Evolutionary conservation across 2,113 vertebrate species (phyloP), one percentile per base, ranked within the genome.

Genomic region (Asarcornis scutulata): DNA sequence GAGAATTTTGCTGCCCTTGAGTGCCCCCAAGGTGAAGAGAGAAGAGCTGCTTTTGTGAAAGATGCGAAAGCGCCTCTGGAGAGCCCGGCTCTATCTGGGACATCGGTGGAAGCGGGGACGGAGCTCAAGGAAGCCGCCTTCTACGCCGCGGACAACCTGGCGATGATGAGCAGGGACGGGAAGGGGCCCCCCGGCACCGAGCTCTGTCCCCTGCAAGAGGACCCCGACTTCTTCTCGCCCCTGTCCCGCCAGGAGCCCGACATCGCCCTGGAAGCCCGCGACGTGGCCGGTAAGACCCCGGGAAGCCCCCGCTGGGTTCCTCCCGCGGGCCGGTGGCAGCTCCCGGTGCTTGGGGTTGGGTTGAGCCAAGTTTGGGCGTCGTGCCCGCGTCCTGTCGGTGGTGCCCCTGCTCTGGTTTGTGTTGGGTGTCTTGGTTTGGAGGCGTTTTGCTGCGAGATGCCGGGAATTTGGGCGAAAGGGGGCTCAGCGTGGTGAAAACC

Each of bases 1-100:
- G 94, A 95, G 59, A 36, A 80, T 71, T 95, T 88, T 6, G 25
- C 94, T 17, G 22, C 79, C 88, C 92, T 81, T 32, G 91, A 93
- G 52, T 75, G 56, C 20, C 59, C 94, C 62, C 94, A 66, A 73
- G 82, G 84, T 7, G 93, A 96, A 42, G 91, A 95, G 21, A 81
- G n/a, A 7, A 67, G 91, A 80, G 29, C 85, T 3, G 8, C 60
- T 32, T 94, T 93, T 82, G 86, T 94, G 13, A 82, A 83, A 56
- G 95, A 96, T 86, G 80, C 59, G 4, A 93, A 93, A 60, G 91
- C 75, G 1, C 6, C 85, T 66, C 56, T 46, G 71, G 95, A 96
- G 56, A 81, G 23, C 26, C 26, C 34, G 7, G n/a, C 50, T n/a
- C 21, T 69, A 15, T 36, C 89, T 18, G 92, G 82, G 25, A 44